Conservation (phyloP, 1,140 invertebrate genomes). For the Drosophila pseudoobscura region DNA sequence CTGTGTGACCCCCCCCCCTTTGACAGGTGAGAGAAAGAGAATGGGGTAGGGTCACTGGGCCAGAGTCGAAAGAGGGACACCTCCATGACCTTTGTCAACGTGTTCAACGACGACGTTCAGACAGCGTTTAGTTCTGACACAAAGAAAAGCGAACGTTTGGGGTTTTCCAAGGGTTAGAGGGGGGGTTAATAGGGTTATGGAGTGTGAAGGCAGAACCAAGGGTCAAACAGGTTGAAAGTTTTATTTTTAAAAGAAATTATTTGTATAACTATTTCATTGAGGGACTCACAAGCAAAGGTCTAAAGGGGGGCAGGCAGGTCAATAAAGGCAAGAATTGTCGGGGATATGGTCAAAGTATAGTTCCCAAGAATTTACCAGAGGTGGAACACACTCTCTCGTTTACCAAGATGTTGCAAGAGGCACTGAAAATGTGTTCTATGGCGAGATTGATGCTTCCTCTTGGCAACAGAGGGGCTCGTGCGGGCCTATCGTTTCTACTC, state of each 20-base stretch:
- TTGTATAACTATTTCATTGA: constrained; percentile 35
- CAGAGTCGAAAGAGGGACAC: constrained; percentile 43
- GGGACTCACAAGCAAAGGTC: constrained; percentile 1
- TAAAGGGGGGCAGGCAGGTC: background rate
- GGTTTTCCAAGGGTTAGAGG: constrained; percentile 28
- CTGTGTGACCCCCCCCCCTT: constrained; percentile 16
- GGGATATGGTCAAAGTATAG: no score
- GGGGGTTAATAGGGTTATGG: constrained; percentile 35
- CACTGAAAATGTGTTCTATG: no score
- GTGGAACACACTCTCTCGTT: no score
- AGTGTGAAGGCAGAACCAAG: constrained; percentile 7
- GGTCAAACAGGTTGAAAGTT: no score
- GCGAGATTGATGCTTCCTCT: no score
- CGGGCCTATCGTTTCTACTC: no score
- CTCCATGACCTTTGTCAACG: constrained; percentile 71
- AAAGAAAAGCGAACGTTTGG: constrained; percentile 31
- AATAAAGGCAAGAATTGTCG: background rate
- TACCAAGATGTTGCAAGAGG: no score
- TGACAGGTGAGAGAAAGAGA: constrained; percentile 39
- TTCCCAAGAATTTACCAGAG: no score
- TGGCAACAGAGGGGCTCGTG: no score
- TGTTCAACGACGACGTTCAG: constrained; percentile 47
- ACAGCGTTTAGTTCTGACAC: constrained; percentile 52
- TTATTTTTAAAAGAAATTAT: constrained; percentile 25
- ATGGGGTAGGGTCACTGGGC: background rate